Evolutionary conservation across 2,888 invertebrate genomes (phyloP).

Genomic region (Lucinisca nassula): DNA sequence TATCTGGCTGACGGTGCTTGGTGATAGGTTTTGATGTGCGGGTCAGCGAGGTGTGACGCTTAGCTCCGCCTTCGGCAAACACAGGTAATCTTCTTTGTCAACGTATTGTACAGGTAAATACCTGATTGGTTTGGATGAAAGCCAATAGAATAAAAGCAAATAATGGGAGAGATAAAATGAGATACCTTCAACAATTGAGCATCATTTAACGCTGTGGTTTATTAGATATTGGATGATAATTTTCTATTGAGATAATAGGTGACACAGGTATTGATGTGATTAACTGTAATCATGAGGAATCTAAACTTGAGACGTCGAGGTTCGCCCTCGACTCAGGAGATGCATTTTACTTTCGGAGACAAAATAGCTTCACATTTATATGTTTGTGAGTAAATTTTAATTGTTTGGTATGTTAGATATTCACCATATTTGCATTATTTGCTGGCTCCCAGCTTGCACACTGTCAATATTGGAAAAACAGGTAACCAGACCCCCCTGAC

Average conservation of each 20-base stretch:
- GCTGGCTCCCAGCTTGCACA: no score
- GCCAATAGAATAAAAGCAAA: conserved; percentile 43
- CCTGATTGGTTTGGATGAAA: conserved; percentile 57
- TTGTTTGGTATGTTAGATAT: neutral
- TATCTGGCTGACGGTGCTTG: neutral
- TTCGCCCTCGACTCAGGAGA: conserved; percentile 6
- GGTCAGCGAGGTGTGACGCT: neutral
- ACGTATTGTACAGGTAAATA: conserved; percentile 49
- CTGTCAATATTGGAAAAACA: no score
- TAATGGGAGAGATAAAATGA: conserved; percentile 30
- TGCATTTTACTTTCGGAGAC: conserved; percentile 8
- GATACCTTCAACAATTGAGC: conserved; percentile 36
- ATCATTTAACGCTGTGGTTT: conserved; percentile 36
- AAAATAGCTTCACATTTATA: neutral
- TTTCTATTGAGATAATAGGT: neutral
- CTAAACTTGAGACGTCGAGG: neutral
- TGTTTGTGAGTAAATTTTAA: neutral
- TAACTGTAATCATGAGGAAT: conserved; percentile 1
- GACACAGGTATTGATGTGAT: conserved; percentile 8
- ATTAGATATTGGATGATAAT: conserved; percentile 8
- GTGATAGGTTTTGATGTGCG: conserved; percentile 15
- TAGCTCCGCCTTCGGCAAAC: conserved; percentile 41
- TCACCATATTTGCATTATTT: no score
- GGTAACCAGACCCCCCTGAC: no score
- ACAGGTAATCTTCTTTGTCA: conserved; percentile 57